A percentile compares a stretch with the other conserved stretches of the same genome.
Evolutionary conservation across 2,797 vertebrate genomes (phyloP).

Genomic region (Phaenicophaeus curvirostris): DNA sequence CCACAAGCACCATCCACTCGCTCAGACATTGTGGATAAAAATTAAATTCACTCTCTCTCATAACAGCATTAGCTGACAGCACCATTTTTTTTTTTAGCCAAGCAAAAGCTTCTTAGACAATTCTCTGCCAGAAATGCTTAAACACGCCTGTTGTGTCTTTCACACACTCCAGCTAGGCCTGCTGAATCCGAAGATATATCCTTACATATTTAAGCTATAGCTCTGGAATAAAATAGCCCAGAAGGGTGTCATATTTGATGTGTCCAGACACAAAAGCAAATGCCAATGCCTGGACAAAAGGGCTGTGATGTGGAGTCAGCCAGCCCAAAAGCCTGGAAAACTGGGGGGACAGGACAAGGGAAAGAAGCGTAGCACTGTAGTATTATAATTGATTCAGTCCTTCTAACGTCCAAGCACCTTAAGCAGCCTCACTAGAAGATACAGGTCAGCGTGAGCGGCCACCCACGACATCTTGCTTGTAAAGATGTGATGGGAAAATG

Average conservation of each 20-base stretch:
- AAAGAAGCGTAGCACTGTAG: rapidly evolving
- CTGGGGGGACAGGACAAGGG: neutral
- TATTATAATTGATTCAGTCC: neutral
- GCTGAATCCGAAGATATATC: neutral
- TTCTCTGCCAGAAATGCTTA: neutral
- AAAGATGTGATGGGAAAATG: neutral
- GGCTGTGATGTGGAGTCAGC: neutral
- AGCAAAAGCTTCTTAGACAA: neutral
- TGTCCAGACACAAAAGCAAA: neutral
- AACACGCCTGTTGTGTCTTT: neutral
- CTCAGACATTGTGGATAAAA: neutral
- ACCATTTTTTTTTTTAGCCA: neutral
- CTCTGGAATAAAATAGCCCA: neutral
- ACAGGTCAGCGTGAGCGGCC: neutral
- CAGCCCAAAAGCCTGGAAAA: neutral
- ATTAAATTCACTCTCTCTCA: neutral
- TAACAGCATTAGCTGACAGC: neutral
- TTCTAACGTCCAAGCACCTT: neutral
- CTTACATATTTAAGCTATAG: neutral
- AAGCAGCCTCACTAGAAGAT: neutral
- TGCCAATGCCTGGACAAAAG: neutral
- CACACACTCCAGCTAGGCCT: neutral
- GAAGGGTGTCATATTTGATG: neutral
- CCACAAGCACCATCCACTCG: neutral
- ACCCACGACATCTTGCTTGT: neutral